A percentile compares a stretch with the other conserved stretches of the same genome.
Evolutionary conservation across 1,140 invertebrate species (phyloP).

Genomic region (Pogonomyrmex barbatus): DNA sequence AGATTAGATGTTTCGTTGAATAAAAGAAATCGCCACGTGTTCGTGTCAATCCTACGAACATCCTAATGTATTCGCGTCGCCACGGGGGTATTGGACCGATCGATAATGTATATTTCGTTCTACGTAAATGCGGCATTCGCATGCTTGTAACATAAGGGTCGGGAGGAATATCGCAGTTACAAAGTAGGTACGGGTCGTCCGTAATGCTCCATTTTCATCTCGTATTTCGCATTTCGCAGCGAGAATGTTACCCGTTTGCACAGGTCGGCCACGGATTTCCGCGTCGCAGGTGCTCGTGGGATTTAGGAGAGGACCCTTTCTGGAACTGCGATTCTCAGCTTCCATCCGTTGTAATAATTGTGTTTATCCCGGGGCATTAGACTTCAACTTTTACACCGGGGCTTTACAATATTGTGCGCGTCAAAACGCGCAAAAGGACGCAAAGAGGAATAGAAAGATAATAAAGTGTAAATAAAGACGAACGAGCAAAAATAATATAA

Average conservation of each 20-base stretch:
- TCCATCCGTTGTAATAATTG: conserved; percentile 28
- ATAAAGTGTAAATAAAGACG: too few species aligned
- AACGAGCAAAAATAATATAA: too few species aligned
- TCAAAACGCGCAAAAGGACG: too few species aligned
- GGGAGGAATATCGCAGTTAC: conserved; percentile 46
- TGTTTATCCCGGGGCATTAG: background rate
- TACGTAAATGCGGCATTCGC: conserved; percentile 31
- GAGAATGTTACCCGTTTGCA: conserved; percentile 19
- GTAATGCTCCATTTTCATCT: conserved; percentile 29
- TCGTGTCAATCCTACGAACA: conserved; percentile 32
- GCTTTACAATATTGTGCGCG: background rate
- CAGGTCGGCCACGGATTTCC: conserved; percentile 23
- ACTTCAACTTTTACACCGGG: background rate
- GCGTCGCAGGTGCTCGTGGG: background rate
- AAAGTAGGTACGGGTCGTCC: conserved; percentile 20
- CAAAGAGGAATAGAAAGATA: background rate
- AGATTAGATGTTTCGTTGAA: conserved; percentile 28
- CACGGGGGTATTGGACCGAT: conserved; percentile 38
- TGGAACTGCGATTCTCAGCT: background rate
- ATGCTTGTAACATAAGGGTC: conserved; percentile 22
- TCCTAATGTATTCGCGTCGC: conserved; percentile 38
- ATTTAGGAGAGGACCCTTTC: background rate
- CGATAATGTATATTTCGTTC: conserved; percentile 55
- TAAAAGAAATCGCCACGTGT: conserved; percentile 28
- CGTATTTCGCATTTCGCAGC: conserved; percentile 14